A percentile compares a stretch with the other conserved stretches of the same genome.
These are phyloP conservation scores for Laspeyria flexula DNA, from an alignment of 2,888 invertebrate species.

Conservation along the genomic window DNA sequence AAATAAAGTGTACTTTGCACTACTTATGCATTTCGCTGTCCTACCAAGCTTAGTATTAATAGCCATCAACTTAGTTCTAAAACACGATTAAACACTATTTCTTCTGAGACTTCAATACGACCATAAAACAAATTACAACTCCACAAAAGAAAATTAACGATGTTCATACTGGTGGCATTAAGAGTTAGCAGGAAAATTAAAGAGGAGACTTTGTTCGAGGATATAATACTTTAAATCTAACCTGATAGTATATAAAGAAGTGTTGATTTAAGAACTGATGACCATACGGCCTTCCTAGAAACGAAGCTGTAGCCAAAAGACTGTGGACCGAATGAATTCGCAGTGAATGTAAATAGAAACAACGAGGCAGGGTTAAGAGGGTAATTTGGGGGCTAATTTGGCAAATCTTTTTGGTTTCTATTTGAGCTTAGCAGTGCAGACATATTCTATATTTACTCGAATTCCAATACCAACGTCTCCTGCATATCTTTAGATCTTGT, in stretches of 20 bases:
- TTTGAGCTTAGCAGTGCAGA: conserved; percentile 7
- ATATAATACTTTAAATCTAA: conserved; percentile 82
- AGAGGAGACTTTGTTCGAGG: conserved; percentile 82
- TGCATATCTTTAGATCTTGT: conserved; percentile 62
- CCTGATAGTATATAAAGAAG: conserved; percentile 84
- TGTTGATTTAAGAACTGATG: conserved; percentile 85
- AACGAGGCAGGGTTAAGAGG: conserved; percentile 17
- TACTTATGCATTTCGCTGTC: conserved; percentile 48
- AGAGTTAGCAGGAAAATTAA: conserved; percentile 82
- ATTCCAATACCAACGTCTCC: conserved; percentile 47
- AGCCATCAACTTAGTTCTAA: conserved; percentile 67
- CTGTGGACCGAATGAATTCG: conserved; percentile 12
- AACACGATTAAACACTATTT: conserved; percentile 56
- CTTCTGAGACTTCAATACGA: conserved; percentile 48
- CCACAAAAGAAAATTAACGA: conserved; percentile 85
- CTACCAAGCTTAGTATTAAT: conserved; percentile 62
- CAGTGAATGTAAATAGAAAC: conserved; percentile 5
- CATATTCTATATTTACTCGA: conserved; percentile 32
- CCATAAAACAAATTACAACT: conserved; percentile 78
- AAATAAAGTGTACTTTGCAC: too few species aligned
- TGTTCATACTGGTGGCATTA: conserved; percentile 81
- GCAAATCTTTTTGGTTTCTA: too few species aligned
- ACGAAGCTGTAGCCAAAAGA: conserved; percentile 50
- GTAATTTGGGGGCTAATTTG: conserved; percentile 7
- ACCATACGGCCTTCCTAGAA: conserved; percentile 82